Evolutionary conservation across 2,888 invertebrate genomes (phyloP).

Genomic region (Dusona sp.): DNA sequence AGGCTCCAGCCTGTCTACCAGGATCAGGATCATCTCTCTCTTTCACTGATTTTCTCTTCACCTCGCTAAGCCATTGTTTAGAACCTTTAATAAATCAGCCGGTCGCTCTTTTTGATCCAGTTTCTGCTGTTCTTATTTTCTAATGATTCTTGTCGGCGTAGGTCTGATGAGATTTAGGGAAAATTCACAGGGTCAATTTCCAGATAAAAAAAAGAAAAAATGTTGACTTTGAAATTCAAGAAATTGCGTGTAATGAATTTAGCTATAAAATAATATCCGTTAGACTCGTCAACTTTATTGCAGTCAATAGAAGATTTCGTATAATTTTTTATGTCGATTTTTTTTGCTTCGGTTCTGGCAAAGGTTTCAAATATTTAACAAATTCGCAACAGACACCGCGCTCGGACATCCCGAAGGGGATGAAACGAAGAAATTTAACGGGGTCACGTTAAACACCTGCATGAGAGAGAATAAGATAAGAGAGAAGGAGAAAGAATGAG

Average conservation of each 20-base stretch:
- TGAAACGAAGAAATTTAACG: conserved; percentile 56
- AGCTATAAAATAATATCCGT: neutral
- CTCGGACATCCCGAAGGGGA: conserved; percentile 29
- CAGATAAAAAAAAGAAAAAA: neutral
- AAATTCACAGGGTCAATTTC: conserved; percentile 34
- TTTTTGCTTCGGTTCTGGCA: conserved; percentile 6
- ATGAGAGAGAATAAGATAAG: conserved; percentile 28
- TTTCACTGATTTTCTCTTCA: conserved; percentile 70
- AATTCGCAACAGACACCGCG: conserved; percentile 71
- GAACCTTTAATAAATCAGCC: conserved; percentile 53
- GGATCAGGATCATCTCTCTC: conserved; percentile 81
- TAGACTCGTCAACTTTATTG: neutral
- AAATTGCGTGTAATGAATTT: neutral
- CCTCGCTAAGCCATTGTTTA: conserved; percentile 78
- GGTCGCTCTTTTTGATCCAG: neutral
- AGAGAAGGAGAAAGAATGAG: conserved; percentile 40
- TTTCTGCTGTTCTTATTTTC: neutral
- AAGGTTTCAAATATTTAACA: conserved; percentile 72
- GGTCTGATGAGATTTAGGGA: conserved; percentile 81
- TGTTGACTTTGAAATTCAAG: neutral
- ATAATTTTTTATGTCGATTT: neutral
- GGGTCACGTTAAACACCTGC: conserved; percentile 69
- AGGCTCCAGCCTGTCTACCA: conserved; percentile 83
- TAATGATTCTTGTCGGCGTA: conserved; percentile 50
- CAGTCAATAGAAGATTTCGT: neutral